Evolutionary conservation across 2,113 vertebrate species (phyloP).

Genomic region (Chaetorhynchus papuensis): DNA sequence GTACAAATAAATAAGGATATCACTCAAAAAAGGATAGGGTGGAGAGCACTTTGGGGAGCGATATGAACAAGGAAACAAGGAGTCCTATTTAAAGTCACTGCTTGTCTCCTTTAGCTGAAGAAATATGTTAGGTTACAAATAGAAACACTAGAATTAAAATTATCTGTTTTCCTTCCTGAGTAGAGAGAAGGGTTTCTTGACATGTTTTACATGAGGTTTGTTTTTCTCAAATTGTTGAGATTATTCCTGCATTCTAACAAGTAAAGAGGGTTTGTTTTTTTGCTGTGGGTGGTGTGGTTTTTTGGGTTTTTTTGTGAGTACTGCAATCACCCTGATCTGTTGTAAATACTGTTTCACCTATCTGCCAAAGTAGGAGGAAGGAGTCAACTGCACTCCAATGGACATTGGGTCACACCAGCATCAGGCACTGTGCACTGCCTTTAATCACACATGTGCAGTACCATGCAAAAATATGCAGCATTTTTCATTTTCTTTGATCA

Average conservation of each 20-base stretch:
- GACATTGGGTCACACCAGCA: neutral
- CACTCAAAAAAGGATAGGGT: conserved; percentile 40
- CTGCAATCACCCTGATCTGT: neutral
- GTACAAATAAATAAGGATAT: conserved; percentile 9
- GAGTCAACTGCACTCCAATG: neutral
- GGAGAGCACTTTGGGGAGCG: neutral
- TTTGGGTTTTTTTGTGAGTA: neutral
- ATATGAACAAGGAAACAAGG: conserved; percentile 35
- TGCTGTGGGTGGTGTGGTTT: neutral
- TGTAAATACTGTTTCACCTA: neutral
- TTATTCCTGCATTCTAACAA: neutral
- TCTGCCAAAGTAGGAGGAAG: neutral
- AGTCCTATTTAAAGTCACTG: conserved; percentile 44
- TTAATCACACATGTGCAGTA: neutral
- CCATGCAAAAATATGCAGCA: neutral
- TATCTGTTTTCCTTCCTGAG: conserved; percentile 53
- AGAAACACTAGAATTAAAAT: conserved; percentile 48
- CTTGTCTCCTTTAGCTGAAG: conserved; percentile 29
- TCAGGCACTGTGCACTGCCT: neutral
- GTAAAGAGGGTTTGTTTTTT: neutral
- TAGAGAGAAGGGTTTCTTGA: neutral
- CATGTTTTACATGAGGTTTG: neutral
- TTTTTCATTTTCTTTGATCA: neutral
- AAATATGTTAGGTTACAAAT: conserved; percentile 49
- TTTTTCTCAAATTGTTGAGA: neutral